phyloP scores from a whole-genome alignment of 1,140 invertebrate species.

The Epicauta chinensis region DNA sequence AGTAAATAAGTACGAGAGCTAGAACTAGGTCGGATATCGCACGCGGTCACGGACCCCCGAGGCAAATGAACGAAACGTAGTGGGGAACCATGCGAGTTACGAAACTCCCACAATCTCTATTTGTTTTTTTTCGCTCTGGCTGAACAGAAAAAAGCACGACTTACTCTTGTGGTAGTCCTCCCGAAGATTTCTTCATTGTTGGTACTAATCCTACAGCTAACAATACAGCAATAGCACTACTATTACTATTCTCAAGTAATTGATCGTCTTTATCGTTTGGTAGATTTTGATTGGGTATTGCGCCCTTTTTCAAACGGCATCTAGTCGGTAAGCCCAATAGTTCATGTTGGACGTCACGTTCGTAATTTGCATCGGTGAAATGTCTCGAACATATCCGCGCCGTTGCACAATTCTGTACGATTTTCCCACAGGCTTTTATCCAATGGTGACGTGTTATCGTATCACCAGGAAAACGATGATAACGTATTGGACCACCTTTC shows the following conservation, averaged over 20 bases:
- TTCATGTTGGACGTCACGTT: constrained; percentile 53
- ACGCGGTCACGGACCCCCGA: constrained; percentile 33
- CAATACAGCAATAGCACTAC: constrained; percentile 37
- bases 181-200: constrained; percentile 43
- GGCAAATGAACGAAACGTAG: constrained; percentile 31
- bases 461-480: constrained; percentile 54
- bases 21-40: constrained; percentile 24
- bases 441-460: constrained; percentile 47
- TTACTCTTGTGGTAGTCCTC: constrained; percentile 41
- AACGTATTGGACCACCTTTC: constrained; percentile 49
- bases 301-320: constrained; percentile 48
- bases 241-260: constrained; percentile 9
- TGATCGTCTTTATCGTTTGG: constrained; percentile 29
- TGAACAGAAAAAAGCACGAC: constrained; percentile 14
- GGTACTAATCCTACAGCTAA: constrained; percentile 50
- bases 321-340: constrained; percentile 50
- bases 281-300: constrained; percentile 43
- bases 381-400: constrained; percentile 53
- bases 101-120: constrained; percentile 8
- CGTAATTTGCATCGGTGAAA: constrained; percentile 50
- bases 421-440: constrained; percentile 49
- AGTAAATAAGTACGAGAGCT: neutral
- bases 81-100: constrained; percentile 17
- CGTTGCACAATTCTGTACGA: constrained; percentile 49
- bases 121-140: neutral